These are phyloP conservation scores for Tiliacea aurago DNA, from an alignment of 2,888 invertebrate genomes.

Conservation along the genomic window DNA sequence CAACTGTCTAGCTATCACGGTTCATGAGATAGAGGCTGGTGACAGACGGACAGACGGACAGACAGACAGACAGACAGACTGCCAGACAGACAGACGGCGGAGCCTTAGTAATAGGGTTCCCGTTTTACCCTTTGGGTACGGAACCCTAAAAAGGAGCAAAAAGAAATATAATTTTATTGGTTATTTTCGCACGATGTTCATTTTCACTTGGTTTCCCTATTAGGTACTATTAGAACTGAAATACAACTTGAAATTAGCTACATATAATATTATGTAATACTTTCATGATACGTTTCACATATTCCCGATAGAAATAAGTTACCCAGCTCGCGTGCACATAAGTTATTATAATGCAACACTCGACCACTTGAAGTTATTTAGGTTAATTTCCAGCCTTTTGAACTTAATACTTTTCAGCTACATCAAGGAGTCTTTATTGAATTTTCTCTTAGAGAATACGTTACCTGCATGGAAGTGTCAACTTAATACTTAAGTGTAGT, in stretches of 20 bases:
- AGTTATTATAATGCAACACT: constrained; percentile 76
- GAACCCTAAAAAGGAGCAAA: no score
- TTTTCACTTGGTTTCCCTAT: neutral
- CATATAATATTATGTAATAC: neutral
- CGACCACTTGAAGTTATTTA: constrained; percentile 74
- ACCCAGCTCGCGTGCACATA: constrained; percentile 65
- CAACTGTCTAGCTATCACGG: no score
- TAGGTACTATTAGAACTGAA: neutral
- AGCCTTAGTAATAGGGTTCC: no score
- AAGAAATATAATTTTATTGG: no score
- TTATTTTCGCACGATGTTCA: neutral
- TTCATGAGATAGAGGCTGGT: no score
- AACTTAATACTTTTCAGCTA: constrained; percentile 67
- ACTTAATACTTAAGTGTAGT: constrained; percentile 27
- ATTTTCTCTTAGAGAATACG: constrained; percentile 64
- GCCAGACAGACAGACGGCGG: no score
- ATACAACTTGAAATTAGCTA: neutral
- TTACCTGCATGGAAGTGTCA: constrained; percentile 29
- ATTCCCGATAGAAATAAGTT: constrained; percentile 47
- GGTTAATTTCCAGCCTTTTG: constrained; percentile 79
- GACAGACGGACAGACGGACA: no score
- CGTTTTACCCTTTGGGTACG: no score
- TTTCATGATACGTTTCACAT: constrained; percentile 1
- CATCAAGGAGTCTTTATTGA: constrained; percentile 71
- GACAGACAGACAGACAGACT: no score